These are phyloP conservation scores for Pachycephus smyrnensis DNA, from an alignment of 2,888 invertebrate genomes.

Conservation along the genomic window DNA sequence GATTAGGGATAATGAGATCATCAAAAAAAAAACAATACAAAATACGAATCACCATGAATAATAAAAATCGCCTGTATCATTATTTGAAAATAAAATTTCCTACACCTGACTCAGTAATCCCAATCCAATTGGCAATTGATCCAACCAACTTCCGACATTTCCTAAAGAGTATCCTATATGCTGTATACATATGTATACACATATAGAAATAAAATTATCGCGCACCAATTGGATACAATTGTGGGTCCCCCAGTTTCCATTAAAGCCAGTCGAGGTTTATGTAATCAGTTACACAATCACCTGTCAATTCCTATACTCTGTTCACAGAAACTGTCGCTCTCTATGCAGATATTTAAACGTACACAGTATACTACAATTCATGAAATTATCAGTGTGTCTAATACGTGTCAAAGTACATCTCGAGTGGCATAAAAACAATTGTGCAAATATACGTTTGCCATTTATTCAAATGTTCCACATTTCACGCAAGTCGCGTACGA, in stretches of 20 bases:
- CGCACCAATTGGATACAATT: not conserved
- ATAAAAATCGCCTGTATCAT: not conserved
- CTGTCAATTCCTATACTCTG: not conserved
- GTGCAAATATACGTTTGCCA: not conserved
- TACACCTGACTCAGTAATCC: not conserved
- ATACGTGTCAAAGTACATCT: not conserved
- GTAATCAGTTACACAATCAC: not conserved
- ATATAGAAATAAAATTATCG: not conserved
- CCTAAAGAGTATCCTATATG: not conserved
- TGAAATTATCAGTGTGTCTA: not conserved
- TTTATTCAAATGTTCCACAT: not conserved
- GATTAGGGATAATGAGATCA: not conserved
- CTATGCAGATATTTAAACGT: not conserved
- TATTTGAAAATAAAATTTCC: not conserved
- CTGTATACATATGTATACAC: not conserved
- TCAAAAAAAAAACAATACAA: not conserved
- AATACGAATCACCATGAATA: not conserved
- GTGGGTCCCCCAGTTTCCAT: not conserved
- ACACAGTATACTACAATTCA: not conserved
- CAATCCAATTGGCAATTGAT: no score
- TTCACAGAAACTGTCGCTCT: not conserved
- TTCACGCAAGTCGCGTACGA: not conserved
- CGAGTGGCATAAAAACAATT: not conserved
- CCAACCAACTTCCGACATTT: no score
- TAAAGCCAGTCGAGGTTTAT: conserved; percentile 1